Evolutionary conservation across 2,797 vertebrate species (phyloP), one percentile per base, ranked within the genome.

Genomic region (Cichlasoma orientale): DNA sequence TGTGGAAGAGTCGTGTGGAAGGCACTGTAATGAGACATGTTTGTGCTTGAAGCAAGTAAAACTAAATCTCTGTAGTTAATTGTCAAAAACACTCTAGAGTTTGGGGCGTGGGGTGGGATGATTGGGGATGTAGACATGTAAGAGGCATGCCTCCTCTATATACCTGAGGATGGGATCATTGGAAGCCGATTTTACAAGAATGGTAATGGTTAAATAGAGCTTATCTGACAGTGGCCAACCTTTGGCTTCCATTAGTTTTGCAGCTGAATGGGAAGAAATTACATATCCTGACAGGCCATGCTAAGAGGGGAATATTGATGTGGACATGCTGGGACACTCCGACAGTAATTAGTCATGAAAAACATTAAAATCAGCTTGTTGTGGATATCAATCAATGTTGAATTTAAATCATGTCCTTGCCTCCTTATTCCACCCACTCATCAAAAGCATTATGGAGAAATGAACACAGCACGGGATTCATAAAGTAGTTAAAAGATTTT

Each of bases 11-110:
- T 58, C 56, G 18, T 18, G 54, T 25, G 57, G 63, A 68, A 68
- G 44, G 68, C 74, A 29, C 14, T 73, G 27, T 41, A 74, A 82
- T 47, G 16, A 77, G 56, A 81, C 63, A 58, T 50, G 36, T 61
- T 82, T 81, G 69, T 77, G 44, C 81, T 87, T 57, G 82, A 36
- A 82, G 80, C 82, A 63, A 80, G 63, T 54, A 63, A 72, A 75
- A 53, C 75, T 79, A 75, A 74, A 79, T 82, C 75, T 79, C 75
- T 78, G 56, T 55, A 3, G 66, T 78, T 88, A 85, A 86, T 88
- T 78, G 78, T 77, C 7, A 66, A 56, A 85, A 85, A 89, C 82
- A 82, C 72, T 75, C 84, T 56, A 74, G 25, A 78, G 75, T 44
- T 12, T 50, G 52, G 44, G 70, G 3, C 3, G 21, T 33, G 31